Percentiles rank a stretch among this genome's conserved stretches.
phyloP scores from a whole-genome alignment of 2,113 vertebrate species.

The Prionailurus viverrinus region DNA sequence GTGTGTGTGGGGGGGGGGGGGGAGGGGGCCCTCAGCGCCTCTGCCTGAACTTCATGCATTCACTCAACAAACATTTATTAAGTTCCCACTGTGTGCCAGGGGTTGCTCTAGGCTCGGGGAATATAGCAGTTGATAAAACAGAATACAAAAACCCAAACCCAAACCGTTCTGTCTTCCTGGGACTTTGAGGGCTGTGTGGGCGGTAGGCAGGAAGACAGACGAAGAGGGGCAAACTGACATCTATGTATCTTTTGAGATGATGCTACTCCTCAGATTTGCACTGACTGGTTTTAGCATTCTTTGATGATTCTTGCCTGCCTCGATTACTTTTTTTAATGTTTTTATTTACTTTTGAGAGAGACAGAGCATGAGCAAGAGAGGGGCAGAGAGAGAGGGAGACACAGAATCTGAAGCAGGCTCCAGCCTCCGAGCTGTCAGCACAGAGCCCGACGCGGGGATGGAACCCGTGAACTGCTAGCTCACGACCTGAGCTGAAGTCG shows the following conservation, averaged over 20 bases:
- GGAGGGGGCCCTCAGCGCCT: no score
- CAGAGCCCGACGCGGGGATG: no score
- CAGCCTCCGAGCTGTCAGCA: no score
- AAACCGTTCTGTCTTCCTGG: background rate
- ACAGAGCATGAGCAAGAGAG: no score
- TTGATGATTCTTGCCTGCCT: background rate
- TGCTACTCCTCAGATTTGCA: background rate
- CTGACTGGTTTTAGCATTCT: background rate
- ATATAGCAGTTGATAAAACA: background rate
- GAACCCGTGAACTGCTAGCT: no score
- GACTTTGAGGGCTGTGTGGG: no score
- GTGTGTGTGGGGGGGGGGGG: accelerated
- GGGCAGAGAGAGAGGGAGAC: no score
- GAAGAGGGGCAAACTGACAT: background rate
- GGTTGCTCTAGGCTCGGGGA: background rate
- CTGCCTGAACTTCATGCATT: background rate
- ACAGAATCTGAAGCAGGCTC: no score
- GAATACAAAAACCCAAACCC: background rate
- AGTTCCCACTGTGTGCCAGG: background rate
- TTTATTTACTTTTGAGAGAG: no score
- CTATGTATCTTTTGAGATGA: background rate
- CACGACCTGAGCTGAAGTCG: no score
- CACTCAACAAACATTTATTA: background rate
- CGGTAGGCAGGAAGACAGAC: background rate
- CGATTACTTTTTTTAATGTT: background rate